These are phyloP conservation scores for Vanessa cardui DNA, from an alignment of 2,888 invertebrate species.

Conservation along the genomic window DNA sequence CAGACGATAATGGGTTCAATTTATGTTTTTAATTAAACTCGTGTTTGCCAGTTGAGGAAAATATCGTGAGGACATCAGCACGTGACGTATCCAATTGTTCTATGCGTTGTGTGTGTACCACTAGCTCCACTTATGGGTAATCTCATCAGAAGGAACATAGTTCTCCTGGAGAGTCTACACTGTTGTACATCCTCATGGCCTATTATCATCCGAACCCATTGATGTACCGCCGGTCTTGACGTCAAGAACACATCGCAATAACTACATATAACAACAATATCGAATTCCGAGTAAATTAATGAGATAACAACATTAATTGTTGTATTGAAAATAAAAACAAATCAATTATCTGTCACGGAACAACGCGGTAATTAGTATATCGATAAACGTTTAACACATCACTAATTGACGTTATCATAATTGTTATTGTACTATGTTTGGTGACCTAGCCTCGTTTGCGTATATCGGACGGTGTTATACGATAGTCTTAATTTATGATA, in stretches of 20 bases:
- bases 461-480: slow-evolving; percentile 41
- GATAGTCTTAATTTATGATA: neutral
- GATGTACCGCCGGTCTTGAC: neutral
- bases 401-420: slow-evolving; percentile 56
- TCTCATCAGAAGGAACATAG: too few relatives aligned
- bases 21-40: too few relatives aligned
- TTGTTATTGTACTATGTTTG: slow-evolving; percentile 54
- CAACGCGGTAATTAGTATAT: slow-evolving; percentile 27
- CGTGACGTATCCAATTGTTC: too few relatives aligned
- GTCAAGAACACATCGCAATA: neutral
- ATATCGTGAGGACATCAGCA: neutral
- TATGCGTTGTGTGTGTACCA: too few relatives aligned
- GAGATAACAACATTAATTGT: neutral
- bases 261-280: neutral
- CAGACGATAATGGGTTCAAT: too few relatives aligned
- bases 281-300: neutral
- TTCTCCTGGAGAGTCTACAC: too few relatives aligned
- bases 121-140: too few relatives aligned
- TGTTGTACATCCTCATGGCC: too few relatives aligned
- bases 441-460: slow-evolving; percentile 66
- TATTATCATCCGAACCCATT: neutral
- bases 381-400: slow-evolving; percentile 43
- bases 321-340: slow-evolving; percentile 1
- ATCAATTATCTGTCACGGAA: slow-evolving; percentile 13
- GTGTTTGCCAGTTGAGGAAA: neutral